These are phyloP conservation scores for Diarsia rubi DNA, from an alignment of 2,888 invertebrate species.

Conservation along the genomic window DNA sequence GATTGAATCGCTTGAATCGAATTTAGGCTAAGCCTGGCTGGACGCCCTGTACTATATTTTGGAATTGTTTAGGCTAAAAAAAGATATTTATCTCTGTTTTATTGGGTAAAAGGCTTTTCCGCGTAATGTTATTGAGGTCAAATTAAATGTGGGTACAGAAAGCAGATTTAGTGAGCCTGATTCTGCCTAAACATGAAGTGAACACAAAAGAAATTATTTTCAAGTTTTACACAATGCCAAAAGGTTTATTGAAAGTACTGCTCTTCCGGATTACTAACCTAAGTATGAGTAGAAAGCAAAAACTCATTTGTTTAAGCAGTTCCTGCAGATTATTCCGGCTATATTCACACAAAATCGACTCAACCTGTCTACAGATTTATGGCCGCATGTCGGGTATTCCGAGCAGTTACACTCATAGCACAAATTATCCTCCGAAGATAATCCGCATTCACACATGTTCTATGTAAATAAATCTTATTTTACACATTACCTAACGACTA, in stretches of 20 bases:
- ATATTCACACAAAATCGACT: slow-evolving; percentile 33
- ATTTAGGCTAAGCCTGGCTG: slow-evolving; percentile 37
- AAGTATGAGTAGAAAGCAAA: slow-evolving; percentile 3
- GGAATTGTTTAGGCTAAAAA: slow-evolving; percentile 13
- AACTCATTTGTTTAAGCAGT: slow-evolving; percentile 29
- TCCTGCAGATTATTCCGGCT: slow-evolving; percentile 7
- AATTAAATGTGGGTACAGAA: slow-evolving; percentile 12
- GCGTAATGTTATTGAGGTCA: neutral
- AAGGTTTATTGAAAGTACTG: neutral
- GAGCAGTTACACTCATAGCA: slow-evolving; percentile 40
- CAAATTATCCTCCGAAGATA: slow-evolving; percentile 24
- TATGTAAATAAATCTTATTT: slow-evolving; percentile 34
- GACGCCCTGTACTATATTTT: slow-evolving; percentile 21
- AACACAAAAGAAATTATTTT: neutral
- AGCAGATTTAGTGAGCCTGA: neutral
- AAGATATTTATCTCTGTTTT: slow-evolving; percentile 2
- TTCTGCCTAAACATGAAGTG: neutral
- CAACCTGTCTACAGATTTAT: slow-evolving; percentile 40
- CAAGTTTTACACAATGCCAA: neutral
- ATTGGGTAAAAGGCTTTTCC: neutral
- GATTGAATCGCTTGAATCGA: slow-evolving; percentile 47
- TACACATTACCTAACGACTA: slow-evolving; percentile 23
- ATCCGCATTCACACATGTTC: slow-evolving; percentile 27
- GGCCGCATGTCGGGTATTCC: slow-evolving; percentile 12
- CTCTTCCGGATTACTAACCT: neutral